Evolutionary conservation across 2,888 invertebrate species (phyloP).

Genomic region (Anticlea derivata): DNA sequence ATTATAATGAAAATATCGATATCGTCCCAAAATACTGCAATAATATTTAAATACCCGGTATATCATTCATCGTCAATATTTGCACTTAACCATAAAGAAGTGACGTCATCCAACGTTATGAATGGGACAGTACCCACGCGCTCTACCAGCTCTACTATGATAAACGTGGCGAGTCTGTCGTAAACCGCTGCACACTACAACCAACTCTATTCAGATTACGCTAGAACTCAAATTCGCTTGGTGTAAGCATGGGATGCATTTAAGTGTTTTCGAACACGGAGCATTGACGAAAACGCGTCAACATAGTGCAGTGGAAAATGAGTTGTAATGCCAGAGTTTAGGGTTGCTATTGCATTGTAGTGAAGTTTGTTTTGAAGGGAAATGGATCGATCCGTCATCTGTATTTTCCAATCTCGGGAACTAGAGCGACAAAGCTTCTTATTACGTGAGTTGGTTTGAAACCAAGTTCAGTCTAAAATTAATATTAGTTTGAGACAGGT

Average conservation of each 20-base stretch:
- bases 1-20: too few species aligned
- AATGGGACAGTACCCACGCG: conserved; percentile 16
- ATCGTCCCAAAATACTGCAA: background rate
- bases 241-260: conserved; percentile 3
- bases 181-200: background rate
- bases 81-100: background rate
- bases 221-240: conserved; percentile 5
- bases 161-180: conserved; percentile 15
- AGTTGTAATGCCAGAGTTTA: background rate
- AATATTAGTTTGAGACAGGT: too few species aligned
- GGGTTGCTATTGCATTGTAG: background rate
- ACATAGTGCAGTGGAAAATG: conserved; percentile 2
- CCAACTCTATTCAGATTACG: background rate
- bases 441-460: background rate
- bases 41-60: background rate
- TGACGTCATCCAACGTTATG: conserved; percentile 22
- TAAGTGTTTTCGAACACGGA: background rate
- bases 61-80: conserved; percentile 6
- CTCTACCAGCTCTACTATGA: conserved; percentile 7
- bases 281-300: conserved; percentile 18
- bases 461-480: too few species aligned
- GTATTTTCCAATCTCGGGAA: conserved; percentile 7
- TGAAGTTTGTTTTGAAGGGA: conserved; percentile 15
- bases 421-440: background rate
- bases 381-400: conserved; percentile 1